Percentiles rank a stretch among this genome's conserved stretches.
phyloP scores from a whole-genome alignment of 2,797 vertebrate genomes.

The Eremophila alpestris region DNA sequence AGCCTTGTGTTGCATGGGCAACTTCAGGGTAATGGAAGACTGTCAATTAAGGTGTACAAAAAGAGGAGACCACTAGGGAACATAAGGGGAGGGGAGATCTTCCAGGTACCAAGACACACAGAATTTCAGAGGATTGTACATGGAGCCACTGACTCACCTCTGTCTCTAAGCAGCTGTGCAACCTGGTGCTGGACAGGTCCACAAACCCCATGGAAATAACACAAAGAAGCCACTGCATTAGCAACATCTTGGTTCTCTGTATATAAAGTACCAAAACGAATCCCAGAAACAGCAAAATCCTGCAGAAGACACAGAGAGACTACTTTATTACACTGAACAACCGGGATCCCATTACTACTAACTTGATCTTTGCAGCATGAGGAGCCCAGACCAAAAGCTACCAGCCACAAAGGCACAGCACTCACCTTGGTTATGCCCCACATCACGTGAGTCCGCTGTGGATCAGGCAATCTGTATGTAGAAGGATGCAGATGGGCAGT shows the following conservation, averaged over 20 bases:
- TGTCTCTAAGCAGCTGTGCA: conserved; percentile 87
- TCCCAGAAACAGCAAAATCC: conserved; percentile 92
- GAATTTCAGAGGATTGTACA: not conserved
- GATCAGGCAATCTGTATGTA: conserved; percentile 90
- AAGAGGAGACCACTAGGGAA: not conserved
- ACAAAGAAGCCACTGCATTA: conserved; percentile 87
- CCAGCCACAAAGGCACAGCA: not conserved
- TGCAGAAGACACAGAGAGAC: conserved; percentile 33
- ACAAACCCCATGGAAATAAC: conserved; percentile 86
- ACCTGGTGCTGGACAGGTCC: conserved; percentile 88
- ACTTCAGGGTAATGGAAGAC: not conserved
- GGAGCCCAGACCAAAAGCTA: not conserved
- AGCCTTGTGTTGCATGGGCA: not conserved
- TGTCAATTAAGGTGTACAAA: not conserved
- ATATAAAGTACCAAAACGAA: conserved; percentile 89
- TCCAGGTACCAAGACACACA: not conserved
- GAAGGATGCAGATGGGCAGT: conserved; percentile 58
- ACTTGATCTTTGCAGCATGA: not conserved
- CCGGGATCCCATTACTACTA: not conserved
- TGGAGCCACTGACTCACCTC: conserved; percentile 74
- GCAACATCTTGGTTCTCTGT: conserved; percentile 88
- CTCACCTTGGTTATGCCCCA: conserved; percentile 95
- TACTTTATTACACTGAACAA: not conserved
- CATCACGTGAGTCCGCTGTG: conserved; percentile 93
- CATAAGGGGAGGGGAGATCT: not conserved